Evolutionary conservation across 2,113 vertebrate genomes (phyloP), one percentile per base, ranked within the genome.

Genomic region (Cricetomys ansorgei): DNA sequence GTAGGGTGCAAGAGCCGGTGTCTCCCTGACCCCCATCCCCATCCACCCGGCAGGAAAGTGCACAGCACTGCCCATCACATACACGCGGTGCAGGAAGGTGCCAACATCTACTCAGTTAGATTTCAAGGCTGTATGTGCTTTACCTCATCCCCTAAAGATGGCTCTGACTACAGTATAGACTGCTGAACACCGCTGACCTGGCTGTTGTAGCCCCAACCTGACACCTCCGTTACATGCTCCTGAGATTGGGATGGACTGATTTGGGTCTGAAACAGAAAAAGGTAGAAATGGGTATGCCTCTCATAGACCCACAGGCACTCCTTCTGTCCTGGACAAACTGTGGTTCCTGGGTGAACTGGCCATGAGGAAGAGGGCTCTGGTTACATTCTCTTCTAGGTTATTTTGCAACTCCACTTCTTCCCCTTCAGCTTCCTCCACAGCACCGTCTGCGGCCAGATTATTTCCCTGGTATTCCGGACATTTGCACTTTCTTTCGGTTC

Each of bases 181-280:
- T 70, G 11, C 10, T 50, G 4, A 79, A 7, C 4, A 21, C 25
- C 17, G 27, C 7, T 62, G 90, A 50, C n/a, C 59, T 17, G 92
- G 48, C 37, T 9, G 1, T 37, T 0, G 0, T 43, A 23, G 2
- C 2, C 2, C 34, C 50, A 50, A 34, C 11, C 16, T 21, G 53
- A 1, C 7, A 1, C 25, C 62, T 37, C 50, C 55, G 67, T 11
- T 19, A n/a, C 0, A 12, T 3, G 50, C 3, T 25, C 76, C 43
- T 96, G 31, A 67, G 40, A 4, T 2, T 29, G 25, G 72, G 11
- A 85, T 37, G 6, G 34, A 25, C 84, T 70, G 55, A 87, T 87
- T 75, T 89, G 1, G 55, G 25, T 55, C 31, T 84, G 62, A 77
- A 84, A 43, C 65, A 64, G 86, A 80, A 85, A 59, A 92, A 88